Evolutionary conservation across 2,113 vertebrate genomes (phyloP).

Genomic region (Sceloporus undulatus): DNA sequence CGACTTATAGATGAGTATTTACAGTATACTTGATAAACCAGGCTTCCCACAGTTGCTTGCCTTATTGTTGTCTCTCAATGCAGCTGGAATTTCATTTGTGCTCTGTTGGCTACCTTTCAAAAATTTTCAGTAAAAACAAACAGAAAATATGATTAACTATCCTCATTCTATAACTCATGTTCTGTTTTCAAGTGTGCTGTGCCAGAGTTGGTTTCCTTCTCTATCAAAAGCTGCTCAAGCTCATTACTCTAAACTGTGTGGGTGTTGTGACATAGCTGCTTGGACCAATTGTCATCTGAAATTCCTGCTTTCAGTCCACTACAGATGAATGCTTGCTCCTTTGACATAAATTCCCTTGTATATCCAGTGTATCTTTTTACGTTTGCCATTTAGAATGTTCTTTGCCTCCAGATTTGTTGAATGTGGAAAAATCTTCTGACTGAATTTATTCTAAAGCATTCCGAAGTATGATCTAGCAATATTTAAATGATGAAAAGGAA

Average conservation of each 20-base stretch:
- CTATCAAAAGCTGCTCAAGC: neutral
- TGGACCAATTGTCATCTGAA: neutral
- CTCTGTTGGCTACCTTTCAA: neutral
- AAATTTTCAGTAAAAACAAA: neutral
- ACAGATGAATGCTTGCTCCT: neutral
- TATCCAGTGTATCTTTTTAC: neutral
- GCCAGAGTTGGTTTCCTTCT: neutral
- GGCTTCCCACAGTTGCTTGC: too few species aligned
- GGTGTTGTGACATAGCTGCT: neutral
- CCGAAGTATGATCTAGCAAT: neutral
- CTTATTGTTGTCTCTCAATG: too few species aligned
- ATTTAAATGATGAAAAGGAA: neutral
- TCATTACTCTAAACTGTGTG: neutral
- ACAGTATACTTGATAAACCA: too few species aligned
- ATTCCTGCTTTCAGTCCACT: neutral
- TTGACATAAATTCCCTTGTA: slow-evolving; percentile 6
- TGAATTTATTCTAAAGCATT: neutral
- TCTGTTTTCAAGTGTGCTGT: neutral
- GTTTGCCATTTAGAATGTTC: neutral
- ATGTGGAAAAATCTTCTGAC: too few species aligned
- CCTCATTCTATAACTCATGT: neutral
- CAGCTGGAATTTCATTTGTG: neutral
- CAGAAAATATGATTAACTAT: neutral
- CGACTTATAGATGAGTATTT: too few species aligned
- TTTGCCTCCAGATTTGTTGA: neutral